Evolutionary conservation across 2,888 invertebrate species (phyloP), one percentile per base, ranked within the genome.

Genomic region (Dermolepida albohirtum): DNA sequence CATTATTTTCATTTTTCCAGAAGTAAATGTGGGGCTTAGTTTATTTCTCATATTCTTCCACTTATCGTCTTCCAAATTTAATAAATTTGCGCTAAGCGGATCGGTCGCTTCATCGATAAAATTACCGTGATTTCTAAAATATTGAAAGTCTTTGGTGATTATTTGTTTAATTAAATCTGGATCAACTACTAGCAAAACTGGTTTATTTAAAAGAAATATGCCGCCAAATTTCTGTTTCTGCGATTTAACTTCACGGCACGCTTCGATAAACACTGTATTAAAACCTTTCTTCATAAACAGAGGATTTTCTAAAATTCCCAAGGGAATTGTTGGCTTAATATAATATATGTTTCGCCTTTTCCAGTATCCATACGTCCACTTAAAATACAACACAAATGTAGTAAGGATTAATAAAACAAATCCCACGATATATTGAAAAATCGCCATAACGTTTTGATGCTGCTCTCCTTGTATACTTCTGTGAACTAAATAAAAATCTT

Each of bases 81-180:
- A 63, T 16, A 63, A 17, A 7, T 63, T 49, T 11, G 63, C 63
- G 12, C 63, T 63, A 7, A 63, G 16, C 5, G 63, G 63, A 4
- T 63, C 63, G 1, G 10, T 50, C 5, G 49, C 14, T n/a, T 63
- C 63, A 11, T 63, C 39, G 12, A 27, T 5, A 12, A 50, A 63
- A 39, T 17, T 27, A 0, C 89, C 89, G 49, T 89, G 87, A 64
- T 89, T 87, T 76, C 86, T 85, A 68, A 90, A 89, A 74, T 86
- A 80, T 2, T 80, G 81, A 70, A 88, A 89, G 72, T 89, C 88
- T 70, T 84, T 86, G 39, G 86, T 84, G 73, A 89, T 75, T 14
- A 89, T 80, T 47, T 83, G 82, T 57, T 74, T 74, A 27, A 73
- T 50, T 22, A 70, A 64, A 34, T 62, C 71, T 16, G 59, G 66